Evolutionary conservation across 2,888 invertebrate genomes (phyloP).

Genomic region (Drosophila rellima): DNA sequence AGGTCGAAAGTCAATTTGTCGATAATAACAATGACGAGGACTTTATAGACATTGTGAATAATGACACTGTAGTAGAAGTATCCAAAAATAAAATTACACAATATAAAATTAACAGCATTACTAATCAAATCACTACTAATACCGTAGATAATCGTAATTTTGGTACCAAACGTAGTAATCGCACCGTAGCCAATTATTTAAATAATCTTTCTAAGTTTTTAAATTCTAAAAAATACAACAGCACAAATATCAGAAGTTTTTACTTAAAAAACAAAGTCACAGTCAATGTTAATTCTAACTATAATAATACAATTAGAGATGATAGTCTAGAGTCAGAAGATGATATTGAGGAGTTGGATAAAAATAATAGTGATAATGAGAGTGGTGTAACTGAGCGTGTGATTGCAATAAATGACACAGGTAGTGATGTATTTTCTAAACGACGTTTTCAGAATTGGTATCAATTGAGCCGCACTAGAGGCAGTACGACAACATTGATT

Average conservation of each 20-base stretch:
- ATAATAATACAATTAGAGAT: slow-evolving; percentile 38
- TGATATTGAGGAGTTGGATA: slow-evolving; percentile 40
- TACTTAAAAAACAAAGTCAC: slow-evolving; percentile 45
- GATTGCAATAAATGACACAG: slow-evolving; percentile 62
- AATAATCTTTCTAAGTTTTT: slow-evolving; percentile 71
- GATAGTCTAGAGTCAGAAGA: slow-evolving; percentile 42
- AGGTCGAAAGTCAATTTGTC: slow-evolving; percentile 22
- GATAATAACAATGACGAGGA: slow-evolving; percentile 13
- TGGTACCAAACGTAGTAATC: slow-evolving; percentile 76
- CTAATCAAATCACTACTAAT: slow-evolving; percentile 50
- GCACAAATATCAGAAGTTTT: slow-evolving; percentile 40
- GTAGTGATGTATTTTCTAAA: slow-evolving; percentile 84
- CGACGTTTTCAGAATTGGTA: slow-evolving; percentile 85
- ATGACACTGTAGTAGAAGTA: slow-evolving; percentile 43
- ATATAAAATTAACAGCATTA: slow-evolving; percentile 31
- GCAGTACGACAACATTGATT: slow-evolving; percentile 50
- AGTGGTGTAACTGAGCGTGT: slow-evolving; percentile 51
- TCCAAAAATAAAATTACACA: slow-evolving; percentile 26
- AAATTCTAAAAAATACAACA: slow-evolving; percentile 54
- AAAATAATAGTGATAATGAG: slow-evolving; percentile 46
- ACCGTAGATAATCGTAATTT: slow-evolving; percentile 59
- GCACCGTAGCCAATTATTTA: slow-evolving; percentile 83
- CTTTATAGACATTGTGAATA: slow-evolving; percentile 24
- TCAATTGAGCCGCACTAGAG: slow-evolving; percentile 82
- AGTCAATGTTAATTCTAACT: slow-evolving; percentile 54